Conservation (phyloP, 2,888 invertebrate species). For the Hirtodrosophila trivittata region DNA sequence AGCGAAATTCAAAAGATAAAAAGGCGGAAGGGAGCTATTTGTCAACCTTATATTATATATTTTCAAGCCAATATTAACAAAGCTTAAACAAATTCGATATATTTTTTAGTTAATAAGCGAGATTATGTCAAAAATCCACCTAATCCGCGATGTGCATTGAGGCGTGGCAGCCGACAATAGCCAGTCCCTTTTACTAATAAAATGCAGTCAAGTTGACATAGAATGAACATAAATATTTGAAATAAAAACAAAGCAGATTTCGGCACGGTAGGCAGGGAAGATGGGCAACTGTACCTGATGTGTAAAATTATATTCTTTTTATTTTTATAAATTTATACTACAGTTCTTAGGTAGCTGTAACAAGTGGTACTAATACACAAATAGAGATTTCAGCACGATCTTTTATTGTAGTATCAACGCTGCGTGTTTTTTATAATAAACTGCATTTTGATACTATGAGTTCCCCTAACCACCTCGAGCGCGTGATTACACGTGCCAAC, state of each 20-base stretch:
- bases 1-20: too few species aligned
- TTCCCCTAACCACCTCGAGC: too few species aligned
- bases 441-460: too few species aligned
- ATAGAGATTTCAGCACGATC: too few species aligned
- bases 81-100: conserved; percentile 17
- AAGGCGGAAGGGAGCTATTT: too few species aligned
- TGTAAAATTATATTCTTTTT: conserved; percentile 63
- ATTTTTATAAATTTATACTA: too few species aligned
- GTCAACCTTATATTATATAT: too few species aligned
- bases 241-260: conserved; percentile 49
- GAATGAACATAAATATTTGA: conserved; percentile 62
- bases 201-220: conserved; percentile 50
- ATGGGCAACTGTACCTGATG: conserved; percentile 37
- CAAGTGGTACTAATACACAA: too few species aligned
- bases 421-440: too few species aligned
- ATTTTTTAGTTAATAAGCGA: conserved; percentile 20
- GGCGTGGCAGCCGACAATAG: conserved; percentile 46
- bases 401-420: too few species aligned
- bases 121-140: conserved; percentile 57
- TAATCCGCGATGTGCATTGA: conserved; percentile 43
- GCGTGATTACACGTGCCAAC: too few species aligned
- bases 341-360: too few species aligned
- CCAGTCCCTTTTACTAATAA: conserved; percentile 58
- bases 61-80: conserved; percentile 3
- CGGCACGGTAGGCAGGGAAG: conserved; percentile 25